These are phyloP conservation scores for Pecten maximus DNA, from an alignment of 2,888 invertebrate species.

Conservation along the genomic window DNA sequence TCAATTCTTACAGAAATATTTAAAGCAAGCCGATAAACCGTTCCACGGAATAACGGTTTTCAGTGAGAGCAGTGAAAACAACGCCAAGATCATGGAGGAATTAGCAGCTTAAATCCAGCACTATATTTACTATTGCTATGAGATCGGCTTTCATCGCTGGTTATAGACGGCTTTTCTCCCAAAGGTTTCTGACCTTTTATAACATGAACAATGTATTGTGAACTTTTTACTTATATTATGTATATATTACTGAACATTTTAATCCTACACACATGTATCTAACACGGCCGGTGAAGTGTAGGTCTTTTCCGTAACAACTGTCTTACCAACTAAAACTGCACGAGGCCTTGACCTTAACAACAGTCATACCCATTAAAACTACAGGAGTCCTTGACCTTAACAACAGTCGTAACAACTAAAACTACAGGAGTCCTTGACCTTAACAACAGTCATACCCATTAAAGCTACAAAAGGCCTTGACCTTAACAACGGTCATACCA, in stretches of 20 bases:
- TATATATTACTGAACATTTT: background rate
- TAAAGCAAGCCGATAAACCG: slow-evolving; percentile 35
- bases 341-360: too few species aligned
- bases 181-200: background rate
- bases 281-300: too few species aligned
- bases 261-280: background rate
- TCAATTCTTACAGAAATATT: slow-evolving; percentile 35
- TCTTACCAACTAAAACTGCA: too few species aligned
- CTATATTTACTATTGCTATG: background rate
- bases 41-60: slow-evolving; percentile 38
- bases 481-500: too few species aligned
- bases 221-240: background rate
- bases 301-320: too few species aligned
- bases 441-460: too few species aligned
- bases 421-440: too few species aligned
- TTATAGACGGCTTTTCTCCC: background rate
- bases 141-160: background rate
- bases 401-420: too few species aligned
- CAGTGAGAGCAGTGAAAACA: background rate
- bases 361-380: too few species aligned
- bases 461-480: too few species aligned
- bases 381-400: too few species aligned
- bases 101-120: background rate
- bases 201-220: background rate
- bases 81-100: background rate